Conservation (phyloP, 2,888 invertebrate species). For the Disparrhopalites patrizii region DNA sequence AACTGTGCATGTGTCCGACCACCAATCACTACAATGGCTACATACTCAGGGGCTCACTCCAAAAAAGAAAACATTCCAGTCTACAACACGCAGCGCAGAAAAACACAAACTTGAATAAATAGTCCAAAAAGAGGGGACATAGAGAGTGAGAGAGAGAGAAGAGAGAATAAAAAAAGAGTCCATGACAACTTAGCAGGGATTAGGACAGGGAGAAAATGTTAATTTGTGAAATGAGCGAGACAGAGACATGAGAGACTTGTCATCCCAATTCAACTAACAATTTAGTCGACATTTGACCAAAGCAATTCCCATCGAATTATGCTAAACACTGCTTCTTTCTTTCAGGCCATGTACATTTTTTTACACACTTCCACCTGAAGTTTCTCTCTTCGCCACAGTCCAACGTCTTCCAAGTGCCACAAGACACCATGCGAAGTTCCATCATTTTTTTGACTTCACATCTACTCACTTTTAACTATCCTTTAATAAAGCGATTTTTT, state of each 20-base stretch:
- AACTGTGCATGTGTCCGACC: no score
- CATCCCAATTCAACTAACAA: not conserved
- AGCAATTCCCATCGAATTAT: no score
- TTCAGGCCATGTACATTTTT: no score
- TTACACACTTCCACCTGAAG: no score
- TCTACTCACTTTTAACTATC: no score
- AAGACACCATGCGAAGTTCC: no score
- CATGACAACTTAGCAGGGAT: not conserved
- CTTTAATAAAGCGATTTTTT: no score
- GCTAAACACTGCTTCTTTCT: no score
- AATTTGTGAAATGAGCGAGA: slow-evolving; percentile 1
- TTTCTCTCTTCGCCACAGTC: no score
- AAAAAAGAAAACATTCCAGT: not conserved
- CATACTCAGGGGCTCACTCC: not conserved
- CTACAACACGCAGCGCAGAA: not conserved
- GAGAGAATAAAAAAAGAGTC: not conserved
- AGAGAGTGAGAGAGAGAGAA: not conserved
- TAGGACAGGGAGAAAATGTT: not conserved
- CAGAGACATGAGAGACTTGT: slow-evolving; percentile 7
- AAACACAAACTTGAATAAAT: not conserved
- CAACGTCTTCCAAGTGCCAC: no score
- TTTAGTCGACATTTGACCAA: slow-evolving; percentile 2
- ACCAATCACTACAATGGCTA: not conserved
- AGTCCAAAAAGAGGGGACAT: no score
- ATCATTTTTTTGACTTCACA: no score